phyloP scores from a whole-genome alignment of 2,797 vertebrate species.

The Leuciscus waleckii region DNA sequence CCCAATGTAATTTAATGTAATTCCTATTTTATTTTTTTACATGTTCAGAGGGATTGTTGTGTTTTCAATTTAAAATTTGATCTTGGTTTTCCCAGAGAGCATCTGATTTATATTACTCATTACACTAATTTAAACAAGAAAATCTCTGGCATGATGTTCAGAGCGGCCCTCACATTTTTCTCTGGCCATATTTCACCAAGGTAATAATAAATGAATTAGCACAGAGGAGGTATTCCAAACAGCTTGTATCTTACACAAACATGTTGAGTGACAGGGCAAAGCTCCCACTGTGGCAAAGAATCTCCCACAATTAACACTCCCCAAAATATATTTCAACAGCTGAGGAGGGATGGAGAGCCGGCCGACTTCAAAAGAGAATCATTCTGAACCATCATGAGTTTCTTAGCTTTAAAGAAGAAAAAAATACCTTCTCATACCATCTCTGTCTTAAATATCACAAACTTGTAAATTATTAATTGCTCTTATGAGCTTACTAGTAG shows the following conservation, averaged over 20 bases:
- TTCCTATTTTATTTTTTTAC: background rate
- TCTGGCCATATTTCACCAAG: conserved; percentile 70
- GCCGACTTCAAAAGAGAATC: conserved; percentile 72
- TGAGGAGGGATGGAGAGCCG: conserved; percentile 60
- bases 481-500: conserved; percentile 17
- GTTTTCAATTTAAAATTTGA: conserved; percentile 17
- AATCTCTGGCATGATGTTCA: conserved; percentile 60
- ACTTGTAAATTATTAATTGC: conserved; percentile 16
- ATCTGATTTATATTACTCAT: conserved; percentile 60
- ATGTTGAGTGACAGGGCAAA: conserved; percentile 73
- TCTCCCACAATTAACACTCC: conserved; percentile 83
- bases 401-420: background rate
- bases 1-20: background rate
- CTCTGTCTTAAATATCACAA: conserved; percentile 35
- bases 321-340: conserved; percentile 73
- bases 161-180: conserved; percentile 58
- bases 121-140: conserved; percentile 57
- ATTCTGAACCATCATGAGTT: conserved; percentile 62
- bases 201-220: conserved; percentile 81
- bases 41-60: background rate
- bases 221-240: conserved; percentile 77
- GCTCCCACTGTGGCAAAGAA: conserved; percentile 80
- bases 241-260: conserved; percentile 81
- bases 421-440: background rate
- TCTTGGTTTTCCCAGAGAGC: conserved; percentile 35